Percentiles rank a stretch among this genome's conserved stretches.
Evolutionary conservation across 1,140 invertebrate genomes (phyloP).

Genomic region (Saccostrea cuccullata): DNA sequence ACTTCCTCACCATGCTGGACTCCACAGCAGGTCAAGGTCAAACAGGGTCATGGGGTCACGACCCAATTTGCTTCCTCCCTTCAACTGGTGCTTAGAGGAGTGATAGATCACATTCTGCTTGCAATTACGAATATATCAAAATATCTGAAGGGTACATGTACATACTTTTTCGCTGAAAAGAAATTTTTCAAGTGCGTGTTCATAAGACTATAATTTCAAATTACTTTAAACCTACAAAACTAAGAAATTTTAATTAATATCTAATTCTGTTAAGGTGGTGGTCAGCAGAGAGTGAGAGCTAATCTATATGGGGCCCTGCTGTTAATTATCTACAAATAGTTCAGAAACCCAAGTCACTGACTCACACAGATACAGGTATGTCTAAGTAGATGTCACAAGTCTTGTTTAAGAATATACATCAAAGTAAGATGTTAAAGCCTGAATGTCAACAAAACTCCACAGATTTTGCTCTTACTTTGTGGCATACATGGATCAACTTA

Average conservation of each 20-base stretch:
- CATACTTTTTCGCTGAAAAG: no score
- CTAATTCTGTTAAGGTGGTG: constrained; percentile 72
- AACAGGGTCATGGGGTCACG: constrained; percentile 60
- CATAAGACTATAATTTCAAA: no score
- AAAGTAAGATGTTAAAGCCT: no score
- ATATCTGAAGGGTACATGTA: no score
- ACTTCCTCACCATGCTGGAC: constrained; percentile 62
- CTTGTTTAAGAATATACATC: no score
- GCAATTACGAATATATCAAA: constrained; percentile 74
- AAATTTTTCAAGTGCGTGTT: no score
- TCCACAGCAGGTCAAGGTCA: constrained; percentile 54
- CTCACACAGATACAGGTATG: constrained; percentile 36
- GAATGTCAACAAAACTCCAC: no score
- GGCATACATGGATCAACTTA: no score
- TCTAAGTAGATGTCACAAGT: no score
- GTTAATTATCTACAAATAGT: constrained; percentile 85
- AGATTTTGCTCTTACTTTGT: no score
- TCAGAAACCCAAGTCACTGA: constrained; percentile 75
- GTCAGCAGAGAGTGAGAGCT: constrained; percentile 89
- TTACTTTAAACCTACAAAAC: no score
- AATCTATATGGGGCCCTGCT: constrained; percentile 87
- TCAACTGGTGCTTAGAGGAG: constrained; percentile 79
- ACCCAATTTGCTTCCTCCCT: constrained; percentile 78
- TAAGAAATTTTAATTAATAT: neutral
- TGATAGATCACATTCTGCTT: constrained; percentile 80